Conservation (phyloP, 2,113 vertebrate species). For the Channa argus region DNA sequence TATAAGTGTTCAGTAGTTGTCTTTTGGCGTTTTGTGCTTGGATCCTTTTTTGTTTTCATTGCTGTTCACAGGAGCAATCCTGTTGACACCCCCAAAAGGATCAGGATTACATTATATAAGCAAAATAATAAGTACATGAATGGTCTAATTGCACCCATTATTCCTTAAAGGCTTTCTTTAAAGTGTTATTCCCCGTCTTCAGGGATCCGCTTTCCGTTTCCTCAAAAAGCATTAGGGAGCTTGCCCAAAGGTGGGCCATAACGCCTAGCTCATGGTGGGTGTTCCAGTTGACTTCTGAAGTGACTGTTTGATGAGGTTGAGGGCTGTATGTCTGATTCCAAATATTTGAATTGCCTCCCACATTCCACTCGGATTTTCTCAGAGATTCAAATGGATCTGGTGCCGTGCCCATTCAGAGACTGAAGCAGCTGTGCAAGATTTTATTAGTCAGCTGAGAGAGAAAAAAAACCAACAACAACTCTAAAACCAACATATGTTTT, state of each 20-base stretch:
- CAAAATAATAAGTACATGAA: neutral
- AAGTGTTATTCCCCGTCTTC: neutral
- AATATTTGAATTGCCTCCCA: neutral
- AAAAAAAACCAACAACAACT: neutral
- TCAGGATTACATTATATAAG: neutral
- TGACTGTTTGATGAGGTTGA: no score
- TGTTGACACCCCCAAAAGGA: neutral
- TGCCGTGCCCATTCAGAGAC: neutral
- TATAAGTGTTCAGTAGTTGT: neutral
- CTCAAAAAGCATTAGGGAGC: neutral
- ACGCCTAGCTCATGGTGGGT: neutral
- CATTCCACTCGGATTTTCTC: neutral
- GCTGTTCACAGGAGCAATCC: neutral
- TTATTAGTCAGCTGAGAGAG: neutral
- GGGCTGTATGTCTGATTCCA: neutral
- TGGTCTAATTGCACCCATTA: neutral
- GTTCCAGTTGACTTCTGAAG: neutral
- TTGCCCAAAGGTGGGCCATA: neutral
- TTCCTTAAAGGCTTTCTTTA: neutral
- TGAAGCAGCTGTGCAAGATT: neutral
- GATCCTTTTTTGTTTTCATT: neutral
- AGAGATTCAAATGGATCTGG: neutral
- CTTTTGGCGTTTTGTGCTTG: constrained; percentile 3
- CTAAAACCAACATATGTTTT: neutral
- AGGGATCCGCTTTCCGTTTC: neutral